A percentile compares a stretch with the other conserved stretches of the same genome.
Evolutionary conservation across 1,140 invertebrate genomes (phyloP).

Genomic region (Ips typographus): DNA sequence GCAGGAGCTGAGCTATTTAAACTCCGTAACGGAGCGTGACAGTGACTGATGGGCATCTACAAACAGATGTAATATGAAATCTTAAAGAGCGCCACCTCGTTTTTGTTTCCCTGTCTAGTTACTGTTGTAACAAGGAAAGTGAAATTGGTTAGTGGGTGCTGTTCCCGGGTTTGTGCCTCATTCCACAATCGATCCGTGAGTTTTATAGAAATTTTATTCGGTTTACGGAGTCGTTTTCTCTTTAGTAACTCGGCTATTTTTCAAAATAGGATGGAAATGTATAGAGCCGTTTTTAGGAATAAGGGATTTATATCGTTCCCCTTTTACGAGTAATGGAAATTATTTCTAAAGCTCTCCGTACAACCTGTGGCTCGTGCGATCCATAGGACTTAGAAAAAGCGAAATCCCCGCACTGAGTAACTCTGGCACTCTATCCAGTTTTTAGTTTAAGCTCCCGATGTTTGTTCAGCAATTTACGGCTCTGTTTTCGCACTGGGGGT

Average conservation of each 20-base stretch:
- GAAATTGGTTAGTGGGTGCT: slow-evolving; percentile 9
- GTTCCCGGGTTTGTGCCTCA: slow-evolving; percentile 18
- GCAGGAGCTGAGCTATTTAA: slow-evolving; percentile 27
- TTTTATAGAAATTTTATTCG: slow-evolving; percentile 37
- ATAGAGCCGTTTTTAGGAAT: slow-evolving; percentile 22
- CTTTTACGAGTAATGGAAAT: neutral
- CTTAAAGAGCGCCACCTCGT: slow-evolving; percentile 14
- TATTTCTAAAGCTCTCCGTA: neutral
- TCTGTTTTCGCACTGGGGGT: slow-evolving; percentile 14
- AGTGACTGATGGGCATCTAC: slow-evolving; percentile 31
- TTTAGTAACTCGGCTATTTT: slow-evolving; percentile 30
- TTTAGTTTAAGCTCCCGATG: slow-evolving; percentile 12
- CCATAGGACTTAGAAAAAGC: neutral
- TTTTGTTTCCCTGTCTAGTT: neutral
- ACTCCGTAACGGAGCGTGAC: slow-evolving; percentile 23
- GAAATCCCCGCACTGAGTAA: neutral
- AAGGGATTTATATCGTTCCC: slow-evolving; percentile 19
- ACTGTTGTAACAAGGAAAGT: neutral
- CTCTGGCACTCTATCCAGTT: slow-evolving; percentile 5
- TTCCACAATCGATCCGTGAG: slow-evolving; percentile 28
- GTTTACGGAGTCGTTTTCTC: slow-evolving; percentile 29
- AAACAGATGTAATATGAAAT: slow-evolving; percentile 38
- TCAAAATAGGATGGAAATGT: slow-evolving; percentile 28
- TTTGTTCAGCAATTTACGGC: slow-evolving; percentile 23
- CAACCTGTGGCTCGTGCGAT: too few species aligned